Evolutionary conservation across 2,113 vertebrate species (phyloP), one percentile per base, ranked within the genome.

Genomic region (Pyxicephalus adspersus): DNA sequence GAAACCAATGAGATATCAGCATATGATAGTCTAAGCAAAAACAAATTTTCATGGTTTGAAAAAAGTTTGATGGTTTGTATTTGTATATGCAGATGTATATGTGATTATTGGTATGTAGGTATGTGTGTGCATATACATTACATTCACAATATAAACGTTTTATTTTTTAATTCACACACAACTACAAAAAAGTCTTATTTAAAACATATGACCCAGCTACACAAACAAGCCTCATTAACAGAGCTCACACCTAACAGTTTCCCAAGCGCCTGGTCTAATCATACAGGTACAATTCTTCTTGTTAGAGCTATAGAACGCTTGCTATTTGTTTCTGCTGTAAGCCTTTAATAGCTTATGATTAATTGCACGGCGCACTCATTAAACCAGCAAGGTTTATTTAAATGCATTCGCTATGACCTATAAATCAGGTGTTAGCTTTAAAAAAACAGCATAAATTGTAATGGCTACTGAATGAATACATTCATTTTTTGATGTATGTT

Each of bases 331-430:
- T 81, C 0, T 81, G 34, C 25, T 86, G n/a, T 87, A 89, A 90
- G 89, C 60, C 76, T 86, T 87, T 87, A 88, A 86, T 83, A 45
- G 45, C n/a, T 85, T 76, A 83, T 85, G 83, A 85, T 85, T 88
- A 89, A 89, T 87, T 83, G 52, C 81, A 83, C 9, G 83, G 29
- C 61, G 72, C 82, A 68, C 1, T 61, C 84, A 85, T 72, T 86
- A 86, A 88, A 87, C 88, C 2, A 66, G 11, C 64, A 85, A 83
- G 8, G 80, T 83, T 87, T 89, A 86, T 88, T 85, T 90, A 87
- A 87, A 85, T 51, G 18, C 76, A 82, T 16, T 74, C 83, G 64
- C 52, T 11, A 83, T 31, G 34, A 86, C 60, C 86, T 80, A 38
- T 83, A 83, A 85, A 84, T 81, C 85, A 85, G 75, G 86, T 88